Evolutionary conservation across 1,140 invertebrate genomes (phyloP), one percentile per base, ranked within the genome.

Genomic region (Zeugodacus cucurbitae): DNA sequence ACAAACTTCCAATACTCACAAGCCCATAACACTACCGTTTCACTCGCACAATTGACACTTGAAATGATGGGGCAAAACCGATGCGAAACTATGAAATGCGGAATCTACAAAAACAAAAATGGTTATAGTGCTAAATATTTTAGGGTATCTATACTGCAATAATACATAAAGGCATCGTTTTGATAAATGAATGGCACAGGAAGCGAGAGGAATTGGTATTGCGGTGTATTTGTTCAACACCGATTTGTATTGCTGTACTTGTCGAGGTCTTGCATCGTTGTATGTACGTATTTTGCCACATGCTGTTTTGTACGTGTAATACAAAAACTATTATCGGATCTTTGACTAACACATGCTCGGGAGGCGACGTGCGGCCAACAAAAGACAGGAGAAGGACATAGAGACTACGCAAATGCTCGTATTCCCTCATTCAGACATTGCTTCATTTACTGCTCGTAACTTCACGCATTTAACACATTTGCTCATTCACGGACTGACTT

Each of bases 321-420:
- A 86, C 48, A 86, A 86, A 86, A 58, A 37, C 22, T 59, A 86
- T 86, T 86, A 86, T 86, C 85, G 85, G 85, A 86, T 86, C 22
- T 86, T 58, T 37, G 59, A 86, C 54, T 86, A 59, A 86, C 58
- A 86, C 54, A 86, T 3, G 11, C 58, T 59, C 57, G 74, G 17
- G n/a, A 82, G 74, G 74, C 37, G 74, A 86, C 85, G 85, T 86
- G 85, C 26, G 29, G 85, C 20, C 57, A 86, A 86, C 85, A 86
- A 86, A 34, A 26, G 44, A 32, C 32, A 7, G 11, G 20, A 41
- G 41, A 82, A 48, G 74, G n/a, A 54, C 74, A 82, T 34, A 48
- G n/a, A 54, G 29, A 74, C 37, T 17, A 74, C 17, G 41, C 32
- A 14, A 54, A 54, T 17, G 0, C 20, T 54, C 14, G 5, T 5